Conservation (phyloP, 1,140 invertebrate genomes). For the Camponotus vicinus region DNA sequence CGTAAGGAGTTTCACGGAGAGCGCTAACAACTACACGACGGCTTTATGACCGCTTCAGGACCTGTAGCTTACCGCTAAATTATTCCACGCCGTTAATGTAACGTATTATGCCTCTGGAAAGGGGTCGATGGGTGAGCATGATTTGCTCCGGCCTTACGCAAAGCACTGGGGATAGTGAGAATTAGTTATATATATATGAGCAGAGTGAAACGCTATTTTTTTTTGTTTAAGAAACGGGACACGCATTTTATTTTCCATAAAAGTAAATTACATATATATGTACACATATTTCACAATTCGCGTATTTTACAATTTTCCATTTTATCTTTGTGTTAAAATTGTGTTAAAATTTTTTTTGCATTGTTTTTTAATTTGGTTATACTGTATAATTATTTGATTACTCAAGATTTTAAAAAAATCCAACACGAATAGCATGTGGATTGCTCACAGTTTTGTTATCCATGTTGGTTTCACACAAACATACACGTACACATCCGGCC, state of each 20-base stretch:
- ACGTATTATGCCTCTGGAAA: slow-evolving; percentile 27
- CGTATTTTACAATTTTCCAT: neutral
- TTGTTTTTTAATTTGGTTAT: neutral
- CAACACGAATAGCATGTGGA: neutral
- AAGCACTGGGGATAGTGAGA: slow-evolving; percentile 20
- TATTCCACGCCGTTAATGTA: slow-evolving; percentile 60
- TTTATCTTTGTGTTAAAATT: neutral
- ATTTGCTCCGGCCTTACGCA: slow-evolving; percentile 24
- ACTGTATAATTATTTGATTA: neutral
- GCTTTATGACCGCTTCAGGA: slow-evolving; percentile 51
- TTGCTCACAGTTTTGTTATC: neutral
- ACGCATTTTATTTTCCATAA: neutral
- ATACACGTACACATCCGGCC: neutral
- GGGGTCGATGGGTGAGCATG: slow-evolving; percentile 43
- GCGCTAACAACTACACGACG: slow-evolving; percentile 51
- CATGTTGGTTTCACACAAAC: neutral
- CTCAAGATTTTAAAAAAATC: neutral
- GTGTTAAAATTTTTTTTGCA: neutral
- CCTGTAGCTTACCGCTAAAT: slow-evolving; percentile 57
- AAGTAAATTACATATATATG: neutral
- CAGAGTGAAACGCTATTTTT: neutral
- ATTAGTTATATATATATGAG: neutral
- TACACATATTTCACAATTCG: no score
- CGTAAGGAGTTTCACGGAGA: slow-evolving; percentile 48
- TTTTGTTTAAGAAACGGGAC: no score